Conservation (phyloP, 2,113 vertebrate species). For the Maccullochella peelii region DNA sequence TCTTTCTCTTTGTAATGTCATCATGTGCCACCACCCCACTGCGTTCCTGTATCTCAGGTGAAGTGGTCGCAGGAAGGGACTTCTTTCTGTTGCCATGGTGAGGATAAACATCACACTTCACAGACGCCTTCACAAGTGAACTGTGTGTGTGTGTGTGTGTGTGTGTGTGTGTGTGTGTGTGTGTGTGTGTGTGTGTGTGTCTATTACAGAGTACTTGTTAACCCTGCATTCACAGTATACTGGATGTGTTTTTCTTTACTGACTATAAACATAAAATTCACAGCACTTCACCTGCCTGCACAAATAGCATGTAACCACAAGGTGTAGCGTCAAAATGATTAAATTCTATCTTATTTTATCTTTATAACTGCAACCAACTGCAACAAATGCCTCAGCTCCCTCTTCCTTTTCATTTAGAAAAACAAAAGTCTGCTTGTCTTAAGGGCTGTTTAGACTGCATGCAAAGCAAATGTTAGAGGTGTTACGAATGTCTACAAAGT, state of each 20-base stretch:
- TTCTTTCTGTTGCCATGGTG: slow-evolving; percentile 64
- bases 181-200: background rate
- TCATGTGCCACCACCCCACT: too few species aligned
- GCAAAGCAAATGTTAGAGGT: background rate
- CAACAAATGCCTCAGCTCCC: background rate
- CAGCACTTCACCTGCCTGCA: background rate
- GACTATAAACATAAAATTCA: background rate
- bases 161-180: too few species aligned
- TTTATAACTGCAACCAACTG: background rate
- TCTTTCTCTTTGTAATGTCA: background rate
- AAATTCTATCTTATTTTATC: background rate
- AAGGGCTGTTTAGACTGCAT: background rate
- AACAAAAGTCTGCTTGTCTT: too few species aligned
- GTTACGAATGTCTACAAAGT: background rate
- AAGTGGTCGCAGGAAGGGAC: background rate
- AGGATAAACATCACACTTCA: slow-evolving; percentile 25
- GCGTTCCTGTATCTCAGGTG: background rate
- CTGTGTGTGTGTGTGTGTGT: too few species aligned
- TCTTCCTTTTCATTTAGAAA: background rate
- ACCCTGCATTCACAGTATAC: background rate
- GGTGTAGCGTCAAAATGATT: background rate
- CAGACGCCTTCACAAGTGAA: slow-evolving; percentile 26
- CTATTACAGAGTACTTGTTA: background rate
- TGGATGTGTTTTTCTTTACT: background rate
- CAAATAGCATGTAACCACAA: background rate